phyloP scores from a whole-genome alignment of 2,888 invertebrate species.

The Autographa gamma region DNA sequence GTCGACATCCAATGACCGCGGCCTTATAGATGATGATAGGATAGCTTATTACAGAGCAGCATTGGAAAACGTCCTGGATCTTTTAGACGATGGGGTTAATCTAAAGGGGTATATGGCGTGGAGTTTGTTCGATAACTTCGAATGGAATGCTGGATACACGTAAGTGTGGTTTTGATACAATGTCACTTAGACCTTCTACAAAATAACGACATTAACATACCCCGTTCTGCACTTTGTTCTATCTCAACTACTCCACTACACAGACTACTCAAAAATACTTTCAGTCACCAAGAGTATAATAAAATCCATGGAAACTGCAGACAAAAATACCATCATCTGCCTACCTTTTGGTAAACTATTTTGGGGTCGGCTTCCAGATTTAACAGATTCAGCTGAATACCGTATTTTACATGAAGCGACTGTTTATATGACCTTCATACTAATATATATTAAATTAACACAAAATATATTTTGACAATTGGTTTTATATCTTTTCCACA shows the following conservation, averaged over 20 bases:
- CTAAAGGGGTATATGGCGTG: constrained; percentile 89
- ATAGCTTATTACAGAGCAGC: constrained; percentile 80
- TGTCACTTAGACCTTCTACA: too few species aligned
- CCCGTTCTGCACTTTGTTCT: too few species aligned
- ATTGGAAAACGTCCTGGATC: constrained; percentile 76
- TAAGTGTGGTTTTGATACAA: too few species aligned
- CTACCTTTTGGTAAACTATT: too few species aligned
- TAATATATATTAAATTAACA: too few species aligned
- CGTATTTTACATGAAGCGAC: too few species aligned
- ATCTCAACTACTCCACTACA: too few species aligned
- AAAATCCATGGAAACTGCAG: neutral
- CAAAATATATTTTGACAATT: neutral
- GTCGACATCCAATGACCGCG: constrained; percentile 71
- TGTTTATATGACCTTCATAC: too few species aligned
- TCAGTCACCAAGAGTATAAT: neutral
- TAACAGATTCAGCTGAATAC: too few species aligned
- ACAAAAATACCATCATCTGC: neutral
- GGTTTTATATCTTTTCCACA: constrained; percentile 68
- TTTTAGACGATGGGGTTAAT: constrained; percentile 79
- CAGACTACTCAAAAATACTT: too few species aligned
- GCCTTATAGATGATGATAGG: constrained; percentile 81
- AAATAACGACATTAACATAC: too few species aligned
- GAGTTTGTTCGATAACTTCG: constrained; percentile 91
- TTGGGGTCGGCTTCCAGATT: too few species aligned
- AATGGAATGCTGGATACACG: constrained; percentile 90